Evolutionary conservation across 1,140 invertebrate genomes (phyloP), one percentile per base, ranked within the genome.

Genomic region (Oscheius sp.): DNA sequence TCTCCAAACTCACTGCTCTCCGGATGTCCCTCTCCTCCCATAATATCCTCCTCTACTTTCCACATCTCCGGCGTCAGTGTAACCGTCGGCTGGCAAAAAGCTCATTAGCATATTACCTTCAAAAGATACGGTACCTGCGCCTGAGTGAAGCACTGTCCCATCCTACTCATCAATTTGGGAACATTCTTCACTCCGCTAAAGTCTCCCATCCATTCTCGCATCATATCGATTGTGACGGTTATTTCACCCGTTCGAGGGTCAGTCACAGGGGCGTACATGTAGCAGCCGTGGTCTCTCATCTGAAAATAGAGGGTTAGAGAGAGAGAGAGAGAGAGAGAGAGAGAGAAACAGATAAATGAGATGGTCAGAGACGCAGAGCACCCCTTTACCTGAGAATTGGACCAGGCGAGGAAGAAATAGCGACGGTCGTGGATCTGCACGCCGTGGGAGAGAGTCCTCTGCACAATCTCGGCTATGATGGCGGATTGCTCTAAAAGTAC

Each of bases 71-170:
- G 26, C 2, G 26, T 52, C 23, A 66, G 68, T 28, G 20, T 18
- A 38, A 77, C 42, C 42, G 75, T 76, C 23, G 74, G 74, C 66
- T 77, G 62, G n/a, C n/a, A n/a, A n/a, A n/a, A n/a, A n/a, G n/a
- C n/a, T n/a, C n/a, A 10, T 13, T 55, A 20, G 64, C 3, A 3
- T 59, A 28, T 66, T 64, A 36, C n/a, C 35, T 20, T n/a, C 4
- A 36, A 3, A 35, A 4, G 13, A 2, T 7, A 69, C 52, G 10
- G 52, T 52, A 58, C 68, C 63, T n/a, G n/a, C 3, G 80, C 80
- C 42, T 81, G 80, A 2, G 80, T 82, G 68, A 84, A 84, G 52
- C 79, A 78, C 38, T 82, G 80, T 15, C 83, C 83, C 73, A 84
- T 79, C 32, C 83, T 49, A 23, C 83, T 78, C 76, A 84, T 81